A percentile compares a stretch with the other conserved stretches of the same genome.
Evolutionary conservation across 2,113 vertebrate species (phyloP).

Genomic region (Chaetodon auriga): DNA sequence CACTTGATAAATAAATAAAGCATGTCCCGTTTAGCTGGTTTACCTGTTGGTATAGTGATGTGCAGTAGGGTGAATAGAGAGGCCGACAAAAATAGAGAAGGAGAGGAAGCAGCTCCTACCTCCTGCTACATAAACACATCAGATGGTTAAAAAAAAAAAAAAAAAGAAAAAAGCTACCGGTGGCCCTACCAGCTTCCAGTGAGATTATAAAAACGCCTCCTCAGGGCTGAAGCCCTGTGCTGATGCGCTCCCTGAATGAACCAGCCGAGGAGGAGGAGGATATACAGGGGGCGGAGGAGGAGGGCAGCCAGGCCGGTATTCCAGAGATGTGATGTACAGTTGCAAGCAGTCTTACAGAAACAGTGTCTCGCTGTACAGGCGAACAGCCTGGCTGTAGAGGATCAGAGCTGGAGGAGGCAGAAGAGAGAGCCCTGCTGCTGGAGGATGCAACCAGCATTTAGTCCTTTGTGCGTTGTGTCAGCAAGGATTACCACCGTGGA

Average conservation of each 20-base stretch:
- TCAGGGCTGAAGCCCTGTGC: constrained; percentile 46
- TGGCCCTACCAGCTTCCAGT: constrained; percentile 41
- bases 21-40: constrained; percentile 49
- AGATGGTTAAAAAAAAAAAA: constrained; percentile 12
- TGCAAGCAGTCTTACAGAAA: constrained; percentile 43
- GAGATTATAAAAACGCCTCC: constrained; percentile 31
- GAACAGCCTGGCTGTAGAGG: constrained; percentile 25
- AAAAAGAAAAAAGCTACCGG: constrained; percentile 9
- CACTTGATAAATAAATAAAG: constrained; percentile 42
- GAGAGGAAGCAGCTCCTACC: constrained; percentile 43
- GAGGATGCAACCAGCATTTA: constrained; percentile 69
- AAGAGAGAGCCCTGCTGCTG: constrained; percentile 53
- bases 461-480: constrained; percentile 80
- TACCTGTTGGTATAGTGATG: constrained; percentile 74
- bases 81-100: constrained; percentile 34
- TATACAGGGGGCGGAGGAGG: constrained; percentile 53
- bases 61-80: constrained; percentile 31
- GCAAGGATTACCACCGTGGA: constrained; percentile 77
- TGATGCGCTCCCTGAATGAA: constrained; percentile 69
- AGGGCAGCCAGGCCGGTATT: constrained; percentile 51
- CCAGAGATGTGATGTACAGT: constrained; percentile 56
- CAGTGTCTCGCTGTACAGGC: constrained; percentile 34
- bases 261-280: constrained; percentile 50
- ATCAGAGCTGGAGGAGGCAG: constrained; percentile 51
- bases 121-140: constrained; percentile 57